A percentile compares a stretch with the other conserved stretches of the same genome.
Conservation (phyloP, 2,113 vertebrate species). For the Stomatorhinus ivindoensis region DNA sequence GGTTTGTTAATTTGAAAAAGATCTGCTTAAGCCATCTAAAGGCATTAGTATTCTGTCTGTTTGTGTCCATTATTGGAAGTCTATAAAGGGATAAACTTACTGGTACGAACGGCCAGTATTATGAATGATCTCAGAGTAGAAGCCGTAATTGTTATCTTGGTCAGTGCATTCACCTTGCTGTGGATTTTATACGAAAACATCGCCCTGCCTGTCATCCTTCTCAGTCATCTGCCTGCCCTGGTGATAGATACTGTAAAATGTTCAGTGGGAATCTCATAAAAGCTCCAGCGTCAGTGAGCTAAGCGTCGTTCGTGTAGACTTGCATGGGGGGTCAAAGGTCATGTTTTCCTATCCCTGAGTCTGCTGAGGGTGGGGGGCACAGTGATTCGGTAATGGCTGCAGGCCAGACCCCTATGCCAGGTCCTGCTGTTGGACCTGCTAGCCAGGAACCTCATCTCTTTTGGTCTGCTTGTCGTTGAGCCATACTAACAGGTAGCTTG, state of each 20-base stretch:
- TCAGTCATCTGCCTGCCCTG: not conserved
- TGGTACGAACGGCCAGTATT: not conserved
- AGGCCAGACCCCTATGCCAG: not conserved
- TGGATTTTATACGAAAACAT: not conserved
- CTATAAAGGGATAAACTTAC: not conserved
- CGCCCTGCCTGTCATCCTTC: not conserved
- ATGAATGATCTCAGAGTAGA: not conserved
- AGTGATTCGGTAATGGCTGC: not conserved
- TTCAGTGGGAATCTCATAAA: not conserved
- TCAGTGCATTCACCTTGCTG: not conserved
- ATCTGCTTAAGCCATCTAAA: not conserved
- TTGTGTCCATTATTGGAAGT: not conserved
- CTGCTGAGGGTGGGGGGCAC: not conserved
- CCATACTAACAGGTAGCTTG: not conserved
- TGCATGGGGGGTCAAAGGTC: not conserved
- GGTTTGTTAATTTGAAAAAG: not conserved
- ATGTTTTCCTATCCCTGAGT: not conserved
- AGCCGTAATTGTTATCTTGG: not conserved
- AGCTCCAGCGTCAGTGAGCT: not conserved
- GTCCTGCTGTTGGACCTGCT: not conserved
- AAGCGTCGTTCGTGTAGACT: not conserved
- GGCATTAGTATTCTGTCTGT: not conserved
- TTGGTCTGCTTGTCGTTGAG: not conserved
- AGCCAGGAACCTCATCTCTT: not conserved
- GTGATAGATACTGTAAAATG: not conserved